Conservation (phyloP, 2,797 vertebrate species). For the Octomys mimax region DNA sequence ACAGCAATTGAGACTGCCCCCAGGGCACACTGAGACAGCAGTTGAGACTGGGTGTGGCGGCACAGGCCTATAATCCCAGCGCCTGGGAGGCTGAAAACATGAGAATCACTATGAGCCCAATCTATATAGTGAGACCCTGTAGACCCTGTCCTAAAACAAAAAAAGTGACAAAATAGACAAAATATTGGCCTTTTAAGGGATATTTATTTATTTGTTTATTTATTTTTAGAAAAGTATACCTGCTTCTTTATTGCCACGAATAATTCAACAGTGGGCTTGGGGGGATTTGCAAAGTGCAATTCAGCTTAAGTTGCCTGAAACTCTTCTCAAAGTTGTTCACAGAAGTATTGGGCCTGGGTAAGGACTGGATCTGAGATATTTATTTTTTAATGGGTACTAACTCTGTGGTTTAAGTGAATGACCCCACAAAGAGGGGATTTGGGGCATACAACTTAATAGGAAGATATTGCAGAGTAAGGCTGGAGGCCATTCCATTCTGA, state of each 20-base stretch:
- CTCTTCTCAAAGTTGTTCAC: not conserved
- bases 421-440: not conserved
- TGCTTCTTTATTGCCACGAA: constrained; percentile 2
- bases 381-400: not conserved
- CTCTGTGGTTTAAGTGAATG: constrained; percentile 24
- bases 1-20: too few relatives aligned
- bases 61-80: too few relatives aligned
- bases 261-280: not conserved
- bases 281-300: not conserved
- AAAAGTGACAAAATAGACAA: constrained; percentile 19
- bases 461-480: not conserved
- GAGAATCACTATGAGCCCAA: too few relatives aligned
- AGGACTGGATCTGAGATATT: not conserved
- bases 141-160: too few relatives aligned
- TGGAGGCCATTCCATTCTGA: not conserved
- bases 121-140: too few relatives aligned
- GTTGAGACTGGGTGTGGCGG: too few relatives aligned
- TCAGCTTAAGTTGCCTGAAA: not conserved
- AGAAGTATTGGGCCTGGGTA: not conserved
- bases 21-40: too few relatives aligned
- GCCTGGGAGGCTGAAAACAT: too few relatives aligned
- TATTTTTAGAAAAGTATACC: not conserved
- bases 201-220: not conserved
- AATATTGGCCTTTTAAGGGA: not conserved
- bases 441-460: not conserved